These are phyloP conservation scores for Chroicocephalus ridibundus DNA, from an alignment of 2,113 vertebrate genomes.

Conservation along the genomic window DNA sequence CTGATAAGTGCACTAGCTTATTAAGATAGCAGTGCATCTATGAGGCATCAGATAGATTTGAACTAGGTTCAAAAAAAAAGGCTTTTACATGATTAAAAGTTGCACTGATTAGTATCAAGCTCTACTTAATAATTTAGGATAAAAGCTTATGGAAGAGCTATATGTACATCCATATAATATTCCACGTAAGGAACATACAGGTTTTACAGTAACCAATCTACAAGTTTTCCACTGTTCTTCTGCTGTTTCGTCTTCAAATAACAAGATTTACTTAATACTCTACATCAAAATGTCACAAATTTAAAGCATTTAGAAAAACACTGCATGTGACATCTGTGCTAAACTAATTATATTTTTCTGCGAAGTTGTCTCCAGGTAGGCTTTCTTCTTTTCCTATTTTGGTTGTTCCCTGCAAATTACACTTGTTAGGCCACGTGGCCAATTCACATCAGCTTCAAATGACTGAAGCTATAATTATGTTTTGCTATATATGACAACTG, in stretches of 20 bases:
- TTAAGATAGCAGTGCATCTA: neutral
- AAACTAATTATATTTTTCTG: neutral
- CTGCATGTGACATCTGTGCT: neutral
- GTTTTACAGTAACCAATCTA: neutral
- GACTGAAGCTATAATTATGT: conserved; percentile 31
- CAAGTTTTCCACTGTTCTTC: neutral
- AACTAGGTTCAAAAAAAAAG: neutral
- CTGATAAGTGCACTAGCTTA: neutral
- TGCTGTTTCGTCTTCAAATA: neutral
- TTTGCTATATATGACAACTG: conserved; percentile 14
- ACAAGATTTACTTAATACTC: neutral
- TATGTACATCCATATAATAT: no score
- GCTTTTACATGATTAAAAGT: neutral
- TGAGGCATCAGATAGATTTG: neutral
- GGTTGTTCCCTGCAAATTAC: neutral
- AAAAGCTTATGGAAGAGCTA: neutral
- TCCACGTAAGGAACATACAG: neutral
- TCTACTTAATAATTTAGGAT: neutral
- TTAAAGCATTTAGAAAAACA: neutral
- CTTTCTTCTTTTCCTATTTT: neutral
- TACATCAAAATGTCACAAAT: neutral
- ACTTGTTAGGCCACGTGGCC: neutral
- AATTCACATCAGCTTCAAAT: neutral
- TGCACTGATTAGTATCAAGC: neutral
- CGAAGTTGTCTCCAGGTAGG: neutral